Base-by-base conservation (phyloP, 2,113 vertebrate genomes). In the Calypte anna region DNA sequence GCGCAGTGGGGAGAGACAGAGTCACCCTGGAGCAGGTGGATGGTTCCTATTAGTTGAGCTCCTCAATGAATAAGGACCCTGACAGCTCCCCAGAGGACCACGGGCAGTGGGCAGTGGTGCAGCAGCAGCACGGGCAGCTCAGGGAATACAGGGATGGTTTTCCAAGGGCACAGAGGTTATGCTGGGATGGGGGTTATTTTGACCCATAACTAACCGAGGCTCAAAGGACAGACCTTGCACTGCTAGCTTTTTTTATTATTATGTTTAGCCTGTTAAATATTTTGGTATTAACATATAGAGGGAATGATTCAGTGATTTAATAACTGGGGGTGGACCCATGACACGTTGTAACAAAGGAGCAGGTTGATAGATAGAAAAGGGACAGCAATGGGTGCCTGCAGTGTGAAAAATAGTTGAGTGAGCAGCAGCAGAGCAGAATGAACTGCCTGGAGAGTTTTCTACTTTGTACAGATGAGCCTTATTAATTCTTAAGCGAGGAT, bases 21-120 rank as follows among this genome's bases (percentile, higher is more conserved):
- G 90, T 97, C 96, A 97, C 95, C 95, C 95, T 94, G 74, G 95
- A 95, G 95, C 94, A 98, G 96, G 96, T 96, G 94, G 96, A 96
- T 83, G 50, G 77, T 17, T 92, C 87, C 94, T 61, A 63, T 90
- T 82, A 94, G 87, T 69, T 53, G 92, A 74, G 64, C 84, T 95
- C 68, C 68, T 82, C 53, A 10, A 96, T 83, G 96, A 95, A 95
- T 95, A 80, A 97, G 88, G 80, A 91, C 9, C 30, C 86, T 92
- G 96, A 92, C 93, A 96, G 97, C 78, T 96, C 94, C 95, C 48
- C 1, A 0, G 85, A 86, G 96, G 94, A 88, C 22, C 2, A 4
- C 2, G 23, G 74, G 38, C 2, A 6, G 31, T 21, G 40, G 62
- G 74, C 7, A 1, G 31, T 4, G 28, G 61, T 66, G 72, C 63